These are phyloP conservation scores for rabbit (Oryctolagus cuniculus) DNA, from an alignment of 2,113 vertebrate genomes.

Conservation along the genomic window mOryCun1.1 NC_091444.1:35049501-35050000, in stretches of 20 bases:
- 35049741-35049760: neutral
- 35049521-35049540: neutral
- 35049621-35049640: neutral
- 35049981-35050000: neutral
- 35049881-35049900: neutral
- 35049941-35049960: neutral
- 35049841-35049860: neutral
- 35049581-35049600: no score
- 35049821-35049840: neutral
- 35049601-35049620: neutral
- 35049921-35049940: neutral
- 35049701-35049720: no score
- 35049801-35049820: neutral
- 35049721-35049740: neutral
- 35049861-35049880: neutral
- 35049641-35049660: neutral
- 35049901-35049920: neutral
- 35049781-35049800: neutral
- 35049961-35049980: neutral
- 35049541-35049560: neutral
- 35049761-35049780: neutral
- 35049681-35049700: neutral
- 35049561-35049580: neutral
- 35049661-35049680: no score
- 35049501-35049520: neutral